A percentile compares a stretch with the other conserved stretches of the same genome.
Evolutionary conservation across 2,888 invertebrate species (phyloP).

Genomic region (Drosophila mulleri): DNA sequence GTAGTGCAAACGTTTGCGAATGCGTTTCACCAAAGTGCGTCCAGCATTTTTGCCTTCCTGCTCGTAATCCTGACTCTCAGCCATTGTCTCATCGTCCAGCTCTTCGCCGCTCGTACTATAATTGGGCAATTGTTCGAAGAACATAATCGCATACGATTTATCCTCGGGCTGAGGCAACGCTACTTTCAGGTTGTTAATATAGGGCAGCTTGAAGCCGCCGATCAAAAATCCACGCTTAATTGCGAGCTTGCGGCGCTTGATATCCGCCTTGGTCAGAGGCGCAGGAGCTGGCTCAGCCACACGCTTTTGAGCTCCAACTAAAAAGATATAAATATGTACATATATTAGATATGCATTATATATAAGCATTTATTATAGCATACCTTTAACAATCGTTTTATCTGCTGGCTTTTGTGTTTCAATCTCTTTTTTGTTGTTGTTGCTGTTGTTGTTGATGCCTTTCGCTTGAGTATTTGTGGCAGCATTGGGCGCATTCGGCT

Average conservation of each 20-base stretch:
- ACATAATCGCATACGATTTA: conserved; percentile 65
- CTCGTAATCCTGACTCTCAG: conserved; percentile 33
- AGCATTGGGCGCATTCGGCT: conserved; percentile 3
- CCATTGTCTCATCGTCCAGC: conserved; percentile 44
- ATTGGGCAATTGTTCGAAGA: conserved; percentile 60
- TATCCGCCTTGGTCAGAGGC: conserved; percentile 54
- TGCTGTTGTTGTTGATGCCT: neutral
- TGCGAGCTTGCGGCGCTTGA: conserved; percentile 63
- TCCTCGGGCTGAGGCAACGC: conserved; percentile 57
- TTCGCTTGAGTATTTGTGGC: conserved; percentile 43
- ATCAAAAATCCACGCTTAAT: conserved; percentile 63
- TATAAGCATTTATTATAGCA: neutral
- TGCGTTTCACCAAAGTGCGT: conserved; percentile 56
- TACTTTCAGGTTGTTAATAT: conserved; percentile 39
- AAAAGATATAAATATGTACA: neutral
- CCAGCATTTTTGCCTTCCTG: conserved; percentile 48
- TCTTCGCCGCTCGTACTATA: conserved; percentile 63
- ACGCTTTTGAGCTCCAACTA: conserved; percentile 48
- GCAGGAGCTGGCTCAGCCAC: conserved; percentile 13
- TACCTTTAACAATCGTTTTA: conserved; percentile 32
- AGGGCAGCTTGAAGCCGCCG: conserved; percentile 58
- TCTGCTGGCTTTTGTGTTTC: conserved; percentile 23
- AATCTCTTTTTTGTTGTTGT: conserved; percentile 19
- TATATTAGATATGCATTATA: too few species aligned
- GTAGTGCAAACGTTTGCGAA: conserved; percentile 55